Evolutionary conservation across 2,113 vertebrate species (phyloP), one percentile per base, ranked within the genome.

Genomic region (Oreochromis niloticus): DNA sequence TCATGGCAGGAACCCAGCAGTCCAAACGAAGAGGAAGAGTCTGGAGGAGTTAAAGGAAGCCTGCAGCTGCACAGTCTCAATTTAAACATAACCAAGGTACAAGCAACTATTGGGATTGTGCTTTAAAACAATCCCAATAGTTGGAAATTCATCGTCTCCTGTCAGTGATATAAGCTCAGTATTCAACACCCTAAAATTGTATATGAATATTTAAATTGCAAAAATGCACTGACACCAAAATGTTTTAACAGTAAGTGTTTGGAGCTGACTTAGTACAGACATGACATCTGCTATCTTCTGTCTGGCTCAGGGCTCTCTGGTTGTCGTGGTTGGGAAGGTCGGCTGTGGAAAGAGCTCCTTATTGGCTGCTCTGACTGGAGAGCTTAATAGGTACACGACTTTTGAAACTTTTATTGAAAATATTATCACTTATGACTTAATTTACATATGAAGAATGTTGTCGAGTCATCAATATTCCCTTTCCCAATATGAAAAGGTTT

Each of bases 291-390:
- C 39, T 3, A 5, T 4, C 6, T 2, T 88, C 9, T 50, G 54
- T 84, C 6, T 83, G 11, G 1, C 55, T 59, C 93, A 99, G 98
- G 98, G 98, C 9, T 94, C 95, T 39, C 95, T 99, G 71, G 96
- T 99, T 2, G 99, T 97, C 0, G 96, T 99, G 80, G 97, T 99
- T 86, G 99, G 99, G 11, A 99, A 98, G 86, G 98, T 99, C 0
- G 98, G 99, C 89, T 98, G 97, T 87, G 98, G 99, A 30, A 99
- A 99, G 94, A 99, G 97, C 61, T 97, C 98, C 3, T 91, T 99
- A 55, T 93, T 99, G 91, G 97, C 98, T 5, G 98, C 98, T 19
- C 94, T 99, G 48, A 95, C 97, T 6, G 99, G 98, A 93, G 98
- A 99, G 68, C 97, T 99, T 63, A 96, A 91, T 95, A 98, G 98